phyloP scores from a whole-genome alignment of 2,888 invertebrate species.

The Cataglyphis rosenhaueri region DNA sequence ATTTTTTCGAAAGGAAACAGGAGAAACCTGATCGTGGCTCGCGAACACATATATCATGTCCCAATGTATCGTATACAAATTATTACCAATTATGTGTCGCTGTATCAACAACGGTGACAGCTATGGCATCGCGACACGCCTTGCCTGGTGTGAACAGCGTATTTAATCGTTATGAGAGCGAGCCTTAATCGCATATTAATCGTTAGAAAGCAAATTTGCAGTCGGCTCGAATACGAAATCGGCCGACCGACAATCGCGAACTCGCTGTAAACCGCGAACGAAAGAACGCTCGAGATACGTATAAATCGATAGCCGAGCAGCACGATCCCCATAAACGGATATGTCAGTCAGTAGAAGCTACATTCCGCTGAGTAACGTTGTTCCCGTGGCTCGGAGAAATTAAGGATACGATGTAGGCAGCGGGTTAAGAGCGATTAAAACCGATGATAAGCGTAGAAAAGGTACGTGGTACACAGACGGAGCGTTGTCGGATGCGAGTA shows the following conservation, averaged over 20 bases:
- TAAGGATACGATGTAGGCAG: slow-evolving; percentile 32
- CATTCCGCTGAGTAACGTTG: slow-evolving; percentile 48
- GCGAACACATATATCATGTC: slow-evolving; percentile 54
- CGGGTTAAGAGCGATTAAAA: slow-evolving; percentile 44
- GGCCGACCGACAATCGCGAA: slow-evolving; percentile 27
- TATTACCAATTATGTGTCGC: slow-evolving; percentile 71
- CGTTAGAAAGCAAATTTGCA: slow-evolving; percentile 75
- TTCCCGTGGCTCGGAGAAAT: slow-evolving; percentile 44
- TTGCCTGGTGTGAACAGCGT: slow-evolving; percentile 68
- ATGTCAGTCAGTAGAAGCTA: slow-evolving; percentile 44
- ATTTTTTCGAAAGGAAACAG: slow-evolving; percentile 65
- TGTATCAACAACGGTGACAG: slow-evolving; percentile 65
- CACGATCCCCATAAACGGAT: slow-evolving; percentile 44
- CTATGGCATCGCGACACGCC: slow-evolving; percentile 68
- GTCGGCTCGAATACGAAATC: slow-evolving; percentile 42
- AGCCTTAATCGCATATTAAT: slow-evolving; percentile 77
- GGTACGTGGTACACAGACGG: slow-evolving; percentile 22
- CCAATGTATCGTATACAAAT: slow-evolving; percentile 61
- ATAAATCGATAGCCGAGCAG: slow-evolving; percentile 37
- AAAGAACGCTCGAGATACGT: slow-evolving; percentile 38
- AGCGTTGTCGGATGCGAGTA: slow-evolving; percentile 15
- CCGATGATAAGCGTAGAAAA: slow-evolving; percentile 35
- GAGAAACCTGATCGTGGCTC: slow-evolving; percentile 67
- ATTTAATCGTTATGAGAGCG: slow-evolving; percentile 71
- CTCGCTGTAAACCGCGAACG: slow-evolving; percentile 16